phyloP scores from a whole-genome alignment of 2,113 vertebrate genomes.

The Psittacara wagleri region DNA sequence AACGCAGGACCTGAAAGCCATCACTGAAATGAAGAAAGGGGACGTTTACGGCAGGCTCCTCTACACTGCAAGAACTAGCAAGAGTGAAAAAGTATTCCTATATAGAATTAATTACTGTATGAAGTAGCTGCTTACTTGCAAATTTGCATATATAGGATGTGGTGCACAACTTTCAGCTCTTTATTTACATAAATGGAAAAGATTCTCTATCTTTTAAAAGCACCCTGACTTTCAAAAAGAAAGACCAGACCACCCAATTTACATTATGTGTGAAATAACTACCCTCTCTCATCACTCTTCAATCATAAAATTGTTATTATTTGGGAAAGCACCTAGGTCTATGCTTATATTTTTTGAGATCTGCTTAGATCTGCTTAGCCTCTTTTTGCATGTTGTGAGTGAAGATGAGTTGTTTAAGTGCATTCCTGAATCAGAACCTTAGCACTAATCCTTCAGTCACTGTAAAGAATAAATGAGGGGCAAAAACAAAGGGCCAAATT shows the following conservation, averaged over 20 bases:
- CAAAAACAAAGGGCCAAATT: conserved; percentile 67
- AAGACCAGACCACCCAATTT: background rate
- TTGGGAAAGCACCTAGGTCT: background rate
- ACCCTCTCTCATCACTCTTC: background rate
- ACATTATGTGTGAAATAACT: background rate
- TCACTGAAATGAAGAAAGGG: background rate
- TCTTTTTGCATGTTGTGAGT: background rate
- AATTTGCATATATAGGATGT: background rate
- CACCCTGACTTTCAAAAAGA: background rate
- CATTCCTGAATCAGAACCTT: conserved; percentile 56
- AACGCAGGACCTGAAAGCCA: background rate
- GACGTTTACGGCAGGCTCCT: background rate
- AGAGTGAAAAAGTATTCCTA: background rate
- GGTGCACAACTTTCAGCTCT: background rate
- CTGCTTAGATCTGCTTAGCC: background rate
- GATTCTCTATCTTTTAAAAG: background rate
- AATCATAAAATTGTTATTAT: background rate
- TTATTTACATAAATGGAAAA: background rate
- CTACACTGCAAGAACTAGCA: background rate
- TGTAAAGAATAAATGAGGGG: conserved; percentile 55
- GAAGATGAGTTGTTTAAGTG: conserved; percentile 27
- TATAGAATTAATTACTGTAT: background rate
- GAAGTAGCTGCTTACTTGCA: background rate
- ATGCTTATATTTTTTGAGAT: background rate
- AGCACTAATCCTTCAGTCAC: conserved; percentile 30